Evolutionary conservation across 2,888 invertebrate species (phyloP), one percentile per base, ranked within the genome.

Genomic region (Siphonodentalium dalli): DNA sequence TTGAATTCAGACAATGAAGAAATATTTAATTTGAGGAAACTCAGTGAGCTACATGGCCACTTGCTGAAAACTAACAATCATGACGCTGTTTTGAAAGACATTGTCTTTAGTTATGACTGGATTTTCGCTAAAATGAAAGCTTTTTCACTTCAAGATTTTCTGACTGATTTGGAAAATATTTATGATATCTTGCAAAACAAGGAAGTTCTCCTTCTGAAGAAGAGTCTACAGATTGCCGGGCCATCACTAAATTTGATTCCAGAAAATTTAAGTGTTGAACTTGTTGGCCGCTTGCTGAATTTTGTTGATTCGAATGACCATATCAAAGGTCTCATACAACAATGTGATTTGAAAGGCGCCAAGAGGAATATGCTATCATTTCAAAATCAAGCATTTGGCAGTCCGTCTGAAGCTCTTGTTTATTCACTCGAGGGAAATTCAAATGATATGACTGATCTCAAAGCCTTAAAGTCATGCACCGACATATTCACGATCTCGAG

Each of bases 81-180:
- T 75, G 88, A 90, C 48, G 96, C 96, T 81, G 84, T 98, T 9
- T 93, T 93, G 75, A 88, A 90, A 28, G 87, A 93, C 73, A 96
- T 97, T 0, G 85, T 98, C 0, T 97, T 97, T 82, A 96, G 95
- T 82, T 97, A 95, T 79, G 90, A 93, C 72, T 98, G 96, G 94
- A 85, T 98, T 0, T 93, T 95, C 77, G 93, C 95, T 0, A 98
- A 97, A 77, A 85, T 96, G 1, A 90, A 90, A 63, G 93, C 94
- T 70, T 95, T 95, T 71, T 95, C 96, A 0, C 85, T 98, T 8
- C 96, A 96, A 81, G 90, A 95, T 0, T 90, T 96, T 1, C 84
- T 97, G 3, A 90, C 93, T 5, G 97, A 97, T 81, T 96, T 94
- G 73, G 97, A 97, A 81, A 95, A 94, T 72, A 55, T 61, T 2